Evolutionary conservation across 2,113 vertebrate species (phyloP).

Genomic region (Perca schrenkii): DNA sequence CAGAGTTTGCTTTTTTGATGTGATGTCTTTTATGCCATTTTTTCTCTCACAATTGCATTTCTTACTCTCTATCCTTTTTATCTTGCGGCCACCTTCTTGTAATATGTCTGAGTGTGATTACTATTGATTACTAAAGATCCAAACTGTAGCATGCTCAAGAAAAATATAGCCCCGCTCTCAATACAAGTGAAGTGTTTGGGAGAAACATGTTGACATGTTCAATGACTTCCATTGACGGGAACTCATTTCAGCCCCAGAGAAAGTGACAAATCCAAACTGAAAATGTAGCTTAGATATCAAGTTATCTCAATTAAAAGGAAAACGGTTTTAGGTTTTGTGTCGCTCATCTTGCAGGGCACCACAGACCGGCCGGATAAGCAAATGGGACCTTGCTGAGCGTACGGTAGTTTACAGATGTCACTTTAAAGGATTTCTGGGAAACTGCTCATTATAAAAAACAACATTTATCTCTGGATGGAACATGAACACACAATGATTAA

Average conservation of each 20-base stretch:
- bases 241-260: background rate
- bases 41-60: background rate
- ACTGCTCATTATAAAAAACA: background rate
- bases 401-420: constrained; percentile 22
- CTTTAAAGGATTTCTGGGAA: constrained; percentile 41
- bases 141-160: background rate
- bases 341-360: background rate
- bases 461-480: background rate
- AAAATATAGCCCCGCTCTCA: background rate
- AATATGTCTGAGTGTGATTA: background rate
- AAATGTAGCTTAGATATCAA: constrained; percentile 9
- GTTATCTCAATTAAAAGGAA: constrained; percentile 6
- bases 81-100: constrained; percentile 16
- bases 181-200: background rate
- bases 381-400: constrained; percentile 17
- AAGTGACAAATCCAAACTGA: constrained; percentile 22
- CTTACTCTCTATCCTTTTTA: constrained; percentile 11
- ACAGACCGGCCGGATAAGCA: background rate
- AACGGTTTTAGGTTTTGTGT: background rate
- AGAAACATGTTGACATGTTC: constrained; percentile 15
- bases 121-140: constrained; percentile 1
- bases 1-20: constrained; percentile 35
- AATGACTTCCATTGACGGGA: background rate
- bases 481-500: background rate
- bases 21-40: constrained; percentile 23